Percentiles rank a stretch among this genome's conserved stretches.
These are phyloP conservation scores for Rhabdophis nuchalis DNA, from an alignment of 2,797 vertebrate species.

Conservation along the genomic window DNA sequence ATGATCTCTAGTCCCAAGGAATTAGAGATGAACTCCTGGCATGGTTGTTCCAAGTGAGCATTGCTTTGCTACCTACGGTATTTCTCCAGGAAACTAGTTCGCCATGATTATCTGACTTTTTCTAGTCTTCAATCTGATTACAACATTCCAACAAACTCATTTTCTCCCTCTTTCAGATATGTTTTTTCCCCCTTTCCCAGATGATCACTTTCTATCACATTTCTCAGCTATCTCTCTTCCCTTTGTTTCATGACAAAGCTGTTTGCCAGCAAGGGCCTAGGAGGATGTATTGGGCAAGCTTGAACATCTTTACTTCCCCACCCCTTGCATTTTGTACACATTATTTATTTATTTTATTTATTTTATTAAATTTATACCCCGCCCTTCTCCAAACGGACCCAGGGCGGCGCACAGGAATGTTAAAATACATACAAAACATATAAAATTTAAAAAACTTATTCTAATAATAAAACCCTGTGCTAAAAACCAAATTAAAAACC, in stretches of 20 bases:
- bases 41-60: neutral
- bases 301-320: neutral
- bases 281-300: neutral
- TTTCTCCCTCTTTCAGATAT: neutral
- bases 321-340: neutral
- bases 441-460: too few relatives aligned
- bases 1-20: neutral
- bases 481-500: too few relatives aligned
- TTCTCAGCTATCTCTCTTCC: neutral
- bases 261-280: neutral
- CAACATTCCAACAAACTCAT: neutral
- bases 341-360: too few relatives aligned
- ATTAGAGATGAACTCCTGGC: neutral
- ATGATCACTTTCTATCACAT: neutral
- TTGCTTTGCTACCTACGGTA: neutral
- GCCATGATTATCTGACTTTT: neutral
- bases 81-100: neutral
- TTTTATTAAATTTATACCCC: too few relatives aligned
- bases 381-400: too few relatives aligned
- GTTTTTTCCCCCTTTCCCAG: neutral
- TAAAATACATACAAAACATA: too few relatives aligned
- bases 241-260: neutral
- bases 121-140: neutral
- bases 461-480: too few relatives aligned
- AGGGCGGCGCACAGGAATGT: too few relatives aligned